A percentile compares a stretch with the other conserved stretches of the same genome.
Conservation (phyloP, 2,113 vertebrate genomes). For the Salvelinus alpinus region DNA sequence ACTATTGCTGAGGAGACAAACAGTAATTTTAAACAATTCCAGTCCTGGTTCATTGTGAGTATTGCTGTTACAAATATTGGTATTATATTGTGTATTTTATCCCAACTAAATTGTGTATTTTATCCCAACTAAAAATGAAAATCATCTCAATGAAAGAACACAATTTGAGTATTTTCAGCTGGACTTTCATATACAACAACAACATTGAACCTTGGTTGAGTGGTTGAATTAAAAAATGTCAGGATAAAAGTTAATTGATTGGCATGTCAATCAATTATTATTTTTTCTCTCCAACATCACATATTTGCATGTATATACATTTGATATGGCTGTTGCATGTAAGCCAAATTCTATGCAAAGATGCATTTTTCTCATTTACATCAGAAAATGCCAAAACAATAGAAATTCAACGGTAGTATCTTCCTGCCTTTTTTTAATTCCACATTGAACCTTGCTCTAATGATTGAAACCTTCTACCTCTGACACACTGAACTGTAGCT, state of each 20-base stretch:
- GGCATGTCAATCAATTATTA: no score
- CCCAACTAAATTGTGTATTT: no score
- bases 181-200: background rate
- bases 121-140: no score
- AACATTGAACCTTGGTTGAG: background rate
- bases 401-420: background rate
- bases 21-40: no score
- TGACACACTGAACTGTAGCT: constrained; percentile 26
- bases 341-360: no score
- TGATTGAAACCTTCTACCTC: constrained; percentile 33
- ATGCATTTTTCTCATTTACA: background rate
- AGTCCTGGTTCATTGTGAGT: no score
- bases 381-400: background rate
- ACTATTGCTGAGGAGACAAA: background rate
- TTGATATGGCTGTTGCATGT: no score
- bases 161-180: background rate
- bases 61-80: background rate
- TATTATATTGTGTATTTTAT: no score
- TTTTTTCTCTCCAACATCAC: no score
- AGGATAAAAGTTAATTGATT: background rate
- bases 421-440: constrained; percentile 18
- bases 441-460: constrained; percentile 14
- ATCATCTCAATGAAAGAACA: background rate
- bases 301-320: no score
- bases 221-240: no score